Evolutionary conservation across 2,888 invertebrate genomes (phyloP).

Genomic region (Hypena proboscidalis): DNA sequence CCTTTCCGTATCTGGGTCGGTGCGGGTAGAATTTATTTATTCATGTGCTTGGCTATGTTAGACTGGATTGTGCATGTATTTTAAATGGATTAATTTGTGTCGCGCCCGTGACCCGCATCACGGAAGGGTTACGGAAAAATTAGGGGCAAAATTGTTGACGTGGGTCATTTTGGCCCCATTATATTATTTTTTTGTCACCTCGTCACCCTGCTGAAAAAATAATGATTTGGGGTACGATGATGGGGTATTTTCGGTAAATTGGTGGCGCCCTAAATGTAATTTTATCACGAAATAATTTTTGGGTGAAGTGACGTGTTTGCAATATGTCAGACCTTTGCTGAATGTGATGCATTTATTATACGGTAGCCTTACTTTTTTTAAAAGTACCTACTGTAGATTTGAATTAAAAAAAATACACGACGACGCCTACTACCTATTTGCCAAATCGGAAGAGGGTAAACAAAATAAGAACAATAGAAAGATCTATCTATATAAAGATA

Average conservation of each 20-base stretch:
- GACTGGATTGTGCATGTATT: slow-evolving; percentile 58
- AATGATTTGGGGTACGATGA: slow-evolving; percentile 25
- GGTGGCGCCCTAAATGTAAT: slow-evolving; percentile 13
- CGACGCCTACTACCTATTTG: no score
- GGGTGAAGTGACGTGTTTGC: neutral
- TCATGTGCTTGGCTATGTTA: slow-evolving; percentile 50
- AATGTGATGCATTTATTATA: slow-evolving; percentile 3
- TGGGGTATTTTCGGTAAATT: slow-evolving; percentile 23
- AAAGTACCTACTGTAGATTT: no score
- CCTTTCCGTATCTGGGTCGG: slow-evolving; percentile 42
- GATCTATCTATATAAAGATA: no score
- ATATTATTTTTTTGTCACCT: slow-evolving; percentile 21
- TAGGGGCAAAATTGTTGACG: slow-evolving; percentile 51
- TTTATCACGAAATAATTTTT: slow-evolving; percentile 3
- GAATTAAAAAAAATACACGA: no score
- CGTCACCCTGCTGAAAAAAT: slow-evolving; percentile 23
- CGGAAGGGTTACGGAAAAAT: slow-evolving; percentile 46
- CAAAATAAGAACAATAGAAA: no score
- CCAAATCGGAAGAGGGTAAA: no score
- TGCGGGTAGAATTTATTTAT: slow-evolving; percentile 55
- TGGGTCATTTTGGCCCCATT: slow-evolving; percentile 44
- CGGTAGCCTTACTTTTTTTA: no score
- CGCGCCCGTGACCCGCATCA: slow-evolving; percentile 58
- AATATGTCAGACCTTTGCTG: slow-evolving; percentile 7
- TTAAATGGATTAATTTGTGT: slow-evolving; percentile 69